A percentile compares a stretch with the other conserved stretches of the same genome.
Evolutionary conservation across 2,113 vertebrate species (phyloP).

Genomic region (Myrmecophaga tridactyla): DNA sequence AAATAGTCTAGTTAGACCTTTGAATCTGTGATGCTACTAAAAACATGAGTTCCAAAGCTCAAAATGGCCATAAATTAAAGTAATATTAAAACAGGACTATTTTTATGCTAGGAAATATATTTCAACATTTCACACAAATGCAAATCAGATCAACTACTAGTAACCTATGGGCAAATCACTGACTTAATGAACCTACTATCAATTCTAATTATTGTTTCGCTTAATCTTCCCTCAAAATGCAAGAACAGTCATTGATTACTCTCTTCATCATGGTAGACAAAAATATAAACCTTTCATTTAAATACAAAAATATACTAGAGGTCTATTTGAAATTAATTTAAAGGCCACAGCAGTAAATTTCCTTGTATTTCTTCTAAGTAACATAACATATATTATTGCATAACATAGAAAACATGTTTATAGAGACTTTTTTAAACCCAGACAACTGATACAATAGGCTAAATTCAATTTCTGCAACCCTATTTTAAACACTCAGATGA

Average conservation of each 20-base stretch:
- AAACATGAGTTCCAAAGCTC: neutral
- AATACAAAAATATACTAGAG: neutral
- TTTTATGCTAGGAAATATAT: conserved; percentile 1
- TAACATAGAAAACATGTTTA: neutral
- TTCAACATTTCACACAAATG: neutral
- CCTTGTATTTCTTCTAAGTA: neutral
- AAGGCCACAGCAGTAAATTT: neutral
- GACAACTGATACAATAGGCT: neutral
- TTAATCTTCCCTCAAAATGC: neutral
- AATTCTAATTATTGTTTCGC: neutral
- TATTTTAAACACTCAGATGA: conserved; percentile 12
- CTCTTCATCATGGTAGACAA: neutral
- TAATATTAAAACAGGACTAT: neutral
- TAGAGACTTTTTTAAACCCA: neutral
- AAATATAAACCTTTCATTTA: neutral
- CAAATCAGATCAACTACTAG: neutral
- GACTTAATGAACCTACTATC: neutral
- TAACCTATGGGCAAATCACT: neutral
- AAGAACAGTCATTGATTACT: neutral
- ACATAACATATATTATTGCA: neutral
- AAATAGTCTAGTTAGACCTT: neutral
- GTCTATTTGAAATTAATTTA: neutral
- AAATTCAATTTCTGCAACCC: conserved; percentile 18
- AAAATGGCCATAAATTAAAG: neutral
- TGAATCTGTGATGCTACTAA: neutral